Conservation (phyloP, 2,113 vertebrate species). For the Megalops atlanticus region DNA sequence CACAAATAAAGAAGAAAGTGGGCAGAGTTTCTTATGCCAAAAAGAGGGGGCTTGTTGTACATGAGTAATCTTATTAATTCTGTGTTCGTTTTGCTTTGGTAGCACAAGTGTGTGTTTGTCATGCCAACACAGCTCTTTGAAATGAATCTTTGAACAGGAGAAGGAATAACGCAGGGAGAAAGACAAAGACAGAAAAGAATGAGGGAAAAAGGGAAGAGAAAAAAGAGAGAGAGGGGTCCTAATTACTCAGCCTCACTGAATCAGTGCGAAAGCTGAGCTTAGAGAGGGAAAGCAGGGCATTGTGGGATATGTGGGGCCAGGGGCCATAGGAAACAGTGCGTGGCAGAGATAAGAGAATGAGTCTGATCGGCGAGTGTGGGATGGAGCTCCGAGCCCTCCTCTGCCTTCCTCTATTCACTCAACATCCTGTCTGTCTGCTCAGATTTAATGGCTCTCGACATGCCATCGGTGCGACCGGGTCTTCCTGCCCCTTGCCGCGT, state of each 20-base stretch:
- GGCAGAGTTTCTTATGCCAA: too few species aligned
- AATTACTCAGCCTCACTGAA: conserved; percentile 45
- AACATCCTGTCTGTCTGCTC: conserved; percentile 68
- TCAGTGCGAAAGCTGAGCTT: conserved; percentile 57
- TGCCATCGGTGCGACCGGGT: conserved; percentile 56
- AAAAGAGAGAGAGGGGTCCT: conserved; percentile 48
- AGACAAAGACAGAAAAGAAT: not conserved
- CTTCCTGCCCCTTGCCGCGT: conserved; percentile 44
- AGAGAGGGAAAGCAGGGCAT: conserved; percentile 51
- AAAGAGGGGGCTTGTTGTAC: too few species aligned
- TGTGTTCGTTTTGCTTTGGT: too few species aligned
- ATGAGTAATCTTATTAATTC: too few species aligned
- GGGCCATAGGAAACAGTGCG: conserved; percentile 76
- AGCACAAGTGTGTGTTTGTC: too few species aligned
- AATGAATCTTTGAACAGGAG: too few species aligned
- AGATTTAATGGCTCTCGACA: conserved; percentile 72
- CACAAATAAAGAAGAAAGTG: too few species aligned
- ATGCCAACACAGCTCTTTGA: too few species aligned
- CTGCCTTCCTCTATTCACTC: conserved; percentile 79
- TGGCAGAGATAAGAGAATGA: conserved; percentile 69
- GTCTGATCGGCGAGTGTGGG: conserved; percentile 45
- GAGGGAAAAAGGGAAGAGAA: not conserved
- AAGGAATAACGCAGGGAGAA: conserved; percentile 35
- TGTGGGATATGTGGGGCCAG: conserved; percentile 63
- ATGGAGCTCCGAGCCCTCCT: conserved; percentile 65